phyloP scores from a whole-genome alignment of 2,888 invertebrate species.

The Bellardia bayeri region DNA sequence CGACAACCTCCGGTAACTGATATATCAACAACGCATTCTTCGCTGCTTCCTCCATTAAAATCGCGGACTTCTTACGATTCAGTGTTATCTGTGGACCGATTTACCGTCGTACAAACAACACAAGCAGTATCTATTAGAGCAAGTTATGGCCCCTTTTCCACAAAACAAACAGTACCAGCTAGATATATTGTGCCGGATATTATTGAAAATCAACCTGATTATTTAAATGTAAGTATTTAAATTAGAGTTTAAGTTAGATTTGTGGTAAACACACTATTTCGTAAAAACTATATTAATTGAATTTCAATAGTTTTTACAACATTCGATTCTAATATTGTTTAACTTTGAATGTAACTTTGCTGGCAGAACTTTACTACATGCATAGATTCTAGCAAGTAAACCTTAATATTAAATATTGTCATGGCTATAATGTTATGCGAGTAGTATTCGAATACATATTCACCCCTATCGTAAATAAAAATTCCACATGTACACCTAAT shows the following conservation, averaged over 20 bases:
- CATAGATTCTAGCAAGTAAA: no score
- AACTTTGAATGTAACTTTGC: no score
- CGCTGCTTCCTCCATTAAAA: constrained; percentile 76
- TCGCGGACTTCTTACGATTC: constrained; percentile 85
- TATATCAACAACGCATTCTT: constrained; percentile 80
- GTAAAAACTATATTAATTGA: no score
- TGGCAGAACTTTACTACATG: no score
- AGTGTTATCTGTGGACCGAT: constrained; percentile 92
- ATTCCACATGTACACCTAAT: no score
- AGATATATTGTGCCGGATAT: constrained; percentile 94
- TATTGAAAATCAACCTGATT: constrained; percentile 86
- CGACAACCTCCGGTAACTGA: constrained; percentile 87
- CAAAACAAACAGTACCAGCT: constrained; percentile 96
- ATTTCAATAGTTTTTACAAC: no score
- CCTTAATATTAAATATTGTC: no score
- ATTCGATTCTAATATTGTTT: no score
- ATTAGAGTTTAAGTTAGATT: neutral
- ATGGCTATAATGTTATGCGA: no score
- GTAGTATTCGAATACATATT: no score
- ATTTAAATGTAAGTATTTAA: constrained; percentile 81
- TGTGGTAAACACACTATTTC: no score
- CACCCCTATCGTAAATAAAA: no score
- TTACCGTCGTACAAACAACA: constrained; percentile 95
- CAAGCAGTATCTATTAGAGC: constrained; percentile 96
- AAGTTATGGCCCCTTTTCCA: constrained; percentile 97